Evolutionary conservation across 2,113 vertebrate genomes (phyloP).

Genomic region (Pardalotus punctatus): DNA sequence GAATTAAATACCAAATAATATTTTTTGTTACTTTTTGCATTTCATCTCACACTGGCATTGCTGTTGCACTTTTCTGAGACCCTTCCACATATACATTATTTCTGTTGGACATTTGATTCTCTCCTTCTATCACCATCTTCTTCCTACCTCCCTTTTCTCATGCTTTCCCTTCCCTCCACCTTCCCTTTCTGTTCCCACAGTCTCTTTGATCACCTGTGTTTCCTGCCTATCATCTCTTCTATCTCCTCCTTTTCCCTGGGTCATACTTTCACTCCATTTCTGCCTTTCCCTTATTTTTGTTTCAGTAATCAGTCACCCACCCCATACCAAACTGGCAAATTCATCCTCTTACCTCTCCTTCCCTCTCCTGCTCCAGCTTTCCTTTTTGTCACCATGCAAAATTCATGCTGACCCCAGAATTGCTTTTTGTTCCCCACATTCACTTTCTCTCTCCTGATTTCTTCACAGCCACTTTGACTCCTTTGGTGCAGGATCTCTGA

Average conservation of each 20-base stretch:
- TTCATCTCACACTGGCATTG: constrained; percentile 19
- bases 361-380: not conserved
- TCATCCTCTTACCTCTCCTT: not conserved
- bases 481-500: not conserved
- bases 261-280: not conserved
- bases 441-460: not conserved
- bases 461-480: not conserved
- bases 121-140: not conserved
- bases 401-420: not conserved
- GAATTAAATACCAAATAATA: constrained; percentile 56
- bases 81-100: not conserved
- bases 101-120: not conserved
- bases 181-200: not conserved
- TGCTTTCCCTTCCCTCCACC: not conserved
- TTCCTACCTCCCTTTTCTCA: not conserved
- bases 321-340: not conserved
- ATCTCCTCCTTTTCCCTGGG: not conserved
- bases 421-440: not conserved
- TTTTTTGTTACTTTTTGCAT: constrained; percentile 39
- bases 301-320: not conserved
- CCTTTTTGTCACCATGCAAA: not conserved
- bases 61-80: constrained; percentile 2
- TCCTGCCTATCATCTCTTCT: not conserved
- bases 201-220: not conserved
- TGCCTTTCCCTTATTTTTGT: not conserved